phyloP scores from a whole-genome alignment of 2,888 invertebrate species.

The Drosophila peninsularis region DNA sequence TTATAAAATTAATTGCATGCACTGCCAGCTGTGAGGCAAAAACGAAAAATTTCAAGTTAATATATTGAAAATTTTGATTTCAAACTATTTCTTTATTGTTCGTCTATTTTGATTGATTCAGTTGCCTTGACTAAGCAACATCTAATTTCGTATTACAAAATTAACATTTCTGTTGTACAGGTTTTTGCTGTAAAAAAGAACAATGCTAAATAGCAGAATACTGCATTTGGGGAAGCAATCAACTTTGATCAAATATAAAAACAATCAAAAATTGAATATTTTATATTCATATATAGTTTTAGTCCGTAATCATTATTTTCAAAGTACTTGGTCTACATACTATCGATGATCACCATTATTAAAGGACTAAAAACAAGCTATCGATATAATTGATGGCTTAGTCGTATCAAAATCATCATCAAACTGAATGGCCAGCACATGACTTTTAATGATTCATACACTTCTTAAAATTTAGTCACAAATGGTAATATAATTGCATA shows the following conservation, averaged over 20 bases:
- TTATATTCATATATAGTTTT: background rate
- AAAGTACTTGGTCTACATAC: background rate
- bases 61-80: conserved; percentile 15
- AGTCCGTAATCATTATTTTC: background rate
- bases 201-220: background rate
- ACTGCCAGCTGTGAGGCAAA: conserved; percentile 71
- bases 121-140: too few species aligned
- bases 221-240: background rate
- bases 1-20: conserved; percentile 40
- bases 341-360: background rate
- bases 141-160: conserved; percentile 35
- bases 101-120: too few species aligned
- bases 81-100: conserved; percentile 17
- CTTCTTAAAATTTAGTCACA: too few species aligned
- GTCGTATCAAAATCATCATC: too few species aligned
- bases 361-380: background rate
- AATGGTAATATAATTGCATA: background rate
- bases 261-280: background rate
- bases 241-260: background rate
- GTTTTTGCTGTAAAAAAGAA: conserved; percentile 2
- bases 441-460: background rate
- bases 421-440: too few species aligned
- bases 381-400: background rate
- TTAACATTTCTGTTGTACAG: conserved; percentile 23
- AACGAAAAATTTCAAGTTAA: conserved; percentile 3